Base-by-base conservation (phyloP, 2,113 vertebrate genomes). In the Lampris incognitus region DNA sequence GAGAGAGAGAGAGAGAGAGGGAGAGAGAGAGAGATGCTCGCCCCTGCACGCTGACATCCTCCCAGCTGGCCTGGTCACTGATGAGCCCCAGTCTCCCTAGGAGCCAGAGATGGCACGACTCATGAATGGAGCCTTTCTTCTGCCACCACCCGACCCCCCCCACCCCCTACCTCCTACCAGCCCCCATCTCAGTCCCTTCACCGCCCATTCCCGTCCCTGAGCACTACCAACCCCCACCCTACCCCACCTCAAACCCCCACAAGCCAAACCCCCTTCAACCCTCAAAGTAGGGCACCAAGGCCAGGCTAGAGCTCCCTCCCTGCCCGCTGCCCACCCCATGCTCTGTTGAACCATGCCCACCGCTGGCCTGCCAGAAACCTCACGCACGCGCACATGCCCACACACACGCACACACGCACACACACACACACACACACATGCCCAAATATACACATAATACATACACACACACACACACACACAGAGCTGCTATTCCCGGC, bases 11-110 rank as follows among this genome's bases (percentile, higher is more conserved):
- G 57, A 42, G 41, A 9, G 49, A 39, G 65, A 9, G 74, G 41
- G 49, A 13, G 61, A 61, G 63, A 8, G 67, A 40, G 38, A 56
- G 36, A 6, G 24, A 58, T 1, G 42, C 7, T 41, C n/a, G 69
- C 24, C 73, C 63, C 63, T 83, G 83, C 78, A 81, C 67, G 78
- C 85, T 93, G 85, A 93, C 87, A 90, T 91, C 92, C 92, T 91
- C 90, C 86, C 91, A 93, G 91, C 91, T 93, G 88, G 88, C 86
- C 84, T 68, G 82, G 85, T 89, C 91, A 90, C 75, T 92, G 92
- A 92, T 88, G 86, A 90, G 84, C 44, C 89, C 65, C 75, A 60
- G 81, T 79, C 72, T 82, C 71, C 75, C 83, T 71, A 78, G 82
- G 82, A 85, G 79, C 83, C 85, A 88, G 91, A 82, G 90, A 93